phyloP scores from a whole-genome alignment of 1,140 invertebrate species.

The Heliconius himera region DNA sequence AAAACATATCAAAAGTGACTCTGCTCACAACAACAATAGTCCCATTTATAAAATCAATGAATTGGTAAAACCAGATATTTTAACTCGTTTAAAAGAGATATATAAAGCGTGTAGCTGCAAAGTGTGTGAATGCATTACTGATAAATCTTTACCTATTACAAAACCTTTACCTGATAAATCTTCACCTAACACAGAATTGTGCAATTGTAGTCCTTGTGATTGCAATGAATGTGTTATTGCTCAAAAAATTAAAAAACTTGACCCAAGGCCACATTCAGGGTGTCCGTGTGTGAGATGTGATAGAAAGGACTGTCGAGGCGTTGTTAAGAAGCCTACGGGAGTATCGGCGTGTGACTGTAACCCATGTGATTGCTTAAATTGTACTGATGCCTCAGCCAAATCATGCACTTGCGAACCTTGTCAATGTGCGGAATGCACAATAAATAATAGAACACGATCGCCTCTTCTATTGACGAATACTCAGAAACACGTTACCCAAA shows the following conservation, averaged over 20 bases:
- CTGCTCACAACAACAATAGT: not conserved
- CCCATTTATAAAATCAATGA: slow-evolving; percentile 29
- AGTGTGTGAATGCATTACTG: slow-evolving; percentile 64
- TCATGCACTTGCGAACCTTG: slow-evolving; percentile 52
- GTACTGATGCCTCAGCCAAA: slow-evolving; percentile 37
- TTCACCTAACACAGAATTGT: slow-evolving; percentile 32
- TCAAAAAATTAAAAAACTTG: slow-evolving; percentile 27
- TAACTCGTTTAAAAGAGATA: slow-evolving; percentile 57
- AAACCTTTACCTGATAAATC: slow-evolving; percentile 31
- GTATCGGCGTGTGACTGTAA: slow-evolving; percentile 46
- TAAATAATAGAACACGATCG: not conserved
- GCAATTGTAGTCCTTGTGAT: slow-evolving; percentile 57
- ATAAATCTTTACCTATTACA: slow-evolving; percentile 25
- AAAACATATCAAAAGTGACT: not conserved
- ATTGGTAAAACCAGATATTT: slow-evolving; percentile 52
- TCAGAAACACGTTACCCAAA: not conserved
- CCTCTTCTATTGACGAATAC: not conserved
- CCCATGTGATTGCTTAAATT: slow-evolving; percentile 52
- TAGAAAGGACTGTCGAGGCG: slow-evolving; percentile 46
- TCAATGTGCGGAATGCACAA: slow-evolving; percentile 50
- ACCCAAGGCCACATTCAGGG: slow-evolving; percentile 24
- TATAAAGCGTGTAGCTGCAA: slow-evolving; percentile 69
- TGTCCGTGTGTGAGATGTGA: slow-evolving; percentile 50
- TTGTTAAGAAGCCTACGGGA: slow-evolving; percentile 32
- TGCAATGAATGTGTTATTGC: slow-evolving; percentile 49